These are phyloP conservation scores for Neotoma lepida DNA, from an alignment of 2,113 vertebrate species.

Conservation along the genomic window DNA sequence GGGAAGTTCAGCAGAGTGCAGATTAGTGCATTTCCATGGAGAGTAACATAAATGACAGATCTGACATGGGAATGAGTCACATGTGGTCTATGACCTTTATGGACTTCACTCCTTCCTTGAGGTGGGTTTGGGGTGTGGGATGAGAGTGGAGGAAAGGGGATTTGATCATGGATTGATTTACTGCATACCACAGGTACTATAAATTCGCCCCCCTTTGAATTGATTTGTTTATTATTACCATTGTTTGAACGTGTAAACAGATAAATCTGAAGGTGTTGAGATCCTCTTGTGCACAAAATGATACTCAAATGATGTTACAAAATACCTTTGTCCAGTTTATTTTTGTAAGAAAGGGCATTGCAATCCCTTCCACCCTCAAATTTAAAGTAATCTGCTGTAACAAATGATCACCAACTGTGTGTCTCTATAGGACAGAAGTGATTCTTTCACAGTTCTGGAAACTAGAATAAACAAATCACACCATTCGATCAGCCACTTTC, in stretches of 20 bases:
- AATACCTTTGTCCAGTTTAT: not conserved
- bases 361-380: not conserved
- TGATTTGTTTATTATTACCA: not conserved
- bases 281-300: not conserved
- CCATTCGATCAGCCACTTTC: rapidly evolving
- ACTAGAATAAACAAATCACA: conserved; percentile 1
- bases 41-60: not conserved
- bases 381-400: not conserved
- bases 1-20: not conserved
- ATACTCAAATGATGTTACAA: not conserved
- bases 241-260: conserved; percentile 12
- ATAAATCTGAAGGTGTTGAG: not conserved
- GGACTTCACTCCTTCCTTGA: not conserved
- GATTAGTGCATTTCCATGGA: not conserved
- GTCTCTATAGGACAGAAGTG: not conserved
- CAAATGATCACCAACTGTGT: not conserved
- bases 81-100: not conserved
- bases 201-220: not conserved
- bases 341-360: not conserved
- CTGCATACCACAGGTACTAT: not conserved
- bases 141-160: not conserved
- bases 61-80: not conserved
- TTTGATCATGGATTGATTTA: conserved; percentile 11
- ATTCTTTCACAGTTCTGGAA: not conserved
- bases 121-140: not conserved